Base-by-base conservation (phyloP, 2,113 vertebrate genomes). In the Lepisosteus osseus region DNA sequence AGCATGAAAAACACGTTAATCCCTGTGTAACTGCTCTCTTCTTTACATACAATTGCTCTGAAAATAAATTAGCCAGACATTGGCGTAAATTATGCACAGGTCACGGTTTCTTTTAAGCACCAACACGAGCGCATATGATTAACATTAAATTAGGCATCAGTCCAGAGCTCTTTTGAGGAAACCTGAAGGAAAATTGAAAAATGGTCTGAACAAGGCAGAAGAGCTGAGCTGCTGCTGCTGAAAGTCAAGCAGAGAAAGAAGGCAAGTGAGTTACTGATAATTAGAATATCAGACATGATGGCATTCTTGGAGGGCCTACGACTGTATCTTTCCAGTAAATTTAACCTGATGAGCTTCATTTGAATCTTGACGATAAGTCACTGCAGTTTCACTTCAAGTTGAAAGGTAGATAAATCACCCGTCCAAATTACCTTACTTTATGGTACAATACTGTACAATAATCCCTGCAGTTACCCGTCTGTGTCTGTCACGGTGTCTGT, bases 51-150 rank as follows among this genome's bases (percentile, higher is more conserved):
- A 72, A 61, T 71, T 29, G 56, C 65, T 78, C 11, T 73, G 63
- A 74, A 73, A 77, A 70, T 68, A 77, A 77, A 77, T 79, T 79
- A 75, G 71, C 68, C 62, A 69, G 44, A 56, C 67, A 59, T 61
- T 67, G 45, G 69, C 41, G 74, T 70, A 54, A 74, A 54, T 61
- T 75, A 65, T 55, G 44, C 73, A 69, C 54, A 67, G 64, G 68
- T 75, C 57, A 69, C 44, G 68, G 40, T 72, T 75, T 72, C 66
- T 80, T 74, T 74, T 43, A 29, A 68, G 67, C 61, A 51, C 70
- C 65, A 68, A 74, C 62, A 65, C 42, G 54, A 43, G 13, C 69
- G 59, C 54, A 69, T 75, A 61, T 74, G 70, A 70, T 72, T 68
- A 67, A 68, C 72, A 62, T 73, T 68, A 57, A 57, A 68, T 73